Conservation (phyloP, 2,113 vertebrate species). For the Poeciliopsis prolifica region DNA sequence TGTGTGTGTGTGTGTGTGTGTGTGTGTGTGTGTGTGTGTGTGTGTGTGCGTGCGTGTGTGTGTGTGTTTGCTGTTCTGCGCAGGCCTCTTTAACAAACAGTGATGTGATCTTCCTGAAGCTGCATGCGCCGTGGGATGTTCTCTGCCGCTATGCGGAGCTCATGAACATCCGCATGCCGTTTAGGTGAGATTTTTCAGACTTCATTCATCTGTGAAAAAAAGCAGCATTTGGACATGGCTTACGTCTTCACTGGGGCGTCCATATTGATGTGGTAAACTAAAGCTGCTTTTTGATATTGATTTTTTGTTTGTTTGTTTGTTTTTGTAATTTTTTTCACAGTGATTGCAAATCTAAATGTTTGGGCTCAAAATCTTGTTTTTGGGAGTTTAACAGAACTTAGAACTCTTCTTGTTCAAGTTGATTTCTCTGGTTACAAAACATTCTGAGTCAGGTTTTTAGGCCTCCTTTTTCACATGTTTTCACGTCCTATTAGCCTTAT, state of each 20-base stretch:
- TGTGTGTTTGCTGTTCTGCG: conserved; percentile 55
- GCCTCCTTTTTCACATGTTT: no score
- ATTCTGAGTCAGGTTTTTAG: no score
- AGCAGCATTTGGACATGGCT: no score
- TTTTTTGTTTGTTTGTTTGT: background rate
- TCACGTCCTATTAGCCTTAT: no score
- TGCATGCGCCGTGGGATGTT: conserved; percentile 95
- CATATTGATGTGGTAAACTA: background rate
- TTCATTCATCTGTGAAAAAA: no score
- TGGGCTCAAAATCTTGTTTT: background rate
- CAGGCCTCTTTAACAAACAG: conserved; percentile 91
- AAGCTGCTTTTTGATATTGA: background rate
- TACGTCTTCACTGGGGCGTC: background rate
- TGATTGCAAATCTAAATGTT: background rate
- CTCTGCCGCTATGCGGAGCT: conserved; percentile 93
- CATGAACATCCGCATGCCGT: conserved; percentile 98
- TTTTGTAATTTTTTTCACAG: background rate
- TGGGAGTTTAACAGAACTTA: background rate
- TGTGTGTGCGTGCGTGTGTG: background rate
- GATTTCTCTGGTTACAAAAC: background rate
- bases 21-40: background rate
- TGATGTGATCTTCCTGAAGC: conserved; percentile 94
- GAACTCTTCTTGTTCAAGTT: background rate
- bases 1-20: background rate
- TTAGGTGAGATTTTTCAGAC: conserved; percentile 84